phyloP scores from a whole-genome alignment of 1,140 invertebrate genomes.

The Zaprionus africanus region DNA sequence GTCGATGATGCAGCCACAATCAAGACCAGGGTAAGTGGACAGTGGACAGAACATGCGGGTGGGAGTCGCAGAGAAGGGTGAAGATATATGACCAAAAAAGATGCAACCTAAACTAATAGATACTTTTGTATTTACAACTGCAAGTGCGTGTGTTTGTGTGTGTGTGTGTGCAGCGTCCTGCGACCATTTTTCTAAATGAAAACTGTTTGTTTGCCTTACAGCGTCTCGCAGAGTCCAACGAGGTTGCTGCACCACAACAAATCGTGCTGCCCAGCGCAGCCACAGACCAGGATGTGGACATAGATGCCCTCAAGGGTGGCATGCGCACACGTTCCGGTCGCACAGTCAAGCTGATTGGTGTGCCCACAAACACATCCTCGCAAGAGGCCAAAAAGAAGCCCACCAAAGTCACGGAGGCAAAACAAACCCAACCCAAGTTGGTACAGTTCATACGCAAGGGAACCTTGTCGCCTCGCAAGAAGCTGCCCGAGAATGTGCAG shows the following conservation, averaged over 20 bases:
- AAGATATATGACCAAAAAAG: constrained; percentile 12
- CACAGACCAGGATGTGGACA: constrained; percentile 65
- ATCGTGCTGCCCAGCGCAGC: constrained; percentile 11
- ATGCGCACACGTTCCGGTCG: constrained; percentile 76
- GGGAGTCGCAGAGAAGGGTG: no score
- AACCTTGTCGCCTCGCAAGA: constrained; percentile 70
- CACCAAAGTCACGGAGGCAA: constrained; percentile 62
- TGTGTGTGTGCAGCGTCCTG: constrained; percentile 30
- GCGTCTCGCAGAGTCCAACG: constrained; percentile 63
- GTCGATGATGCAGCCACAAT: constrained; percentile 87
- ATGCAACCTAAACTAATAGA: constrained; percentile 18
- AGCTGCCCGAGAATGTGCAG: constrained; percentile 39
- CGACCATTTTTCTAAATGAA: constrained; percentile 45
- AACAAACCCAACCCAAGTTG: constrained; percentile 76
- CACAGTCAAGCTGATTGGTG: constrained; percentile 72
- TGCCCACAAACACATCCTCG: constrained; percentile 32
- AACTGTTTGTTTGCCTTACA: constrained; percentile 23
- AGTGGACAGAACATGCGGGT: constrained; percentile 64
- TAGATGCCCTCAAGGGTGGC: constrained; percentile 65
- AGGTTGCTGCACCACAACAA: constrained; percentile 37
- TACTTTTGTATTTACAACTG: constrained; percentile 42
- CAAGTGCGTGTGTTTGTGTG: constrained; percentile 2
- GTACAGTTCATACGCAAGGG: constrained; percentile 81
- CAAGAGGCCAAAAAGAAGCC: constrained; percentile 55
- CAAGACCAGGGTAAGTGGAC: constrained; percentile 86